Evolutionary conservation across 2,113 vertebrate genomes (phyloP).

Genomic region (Lophura nycthemera): DNA sequence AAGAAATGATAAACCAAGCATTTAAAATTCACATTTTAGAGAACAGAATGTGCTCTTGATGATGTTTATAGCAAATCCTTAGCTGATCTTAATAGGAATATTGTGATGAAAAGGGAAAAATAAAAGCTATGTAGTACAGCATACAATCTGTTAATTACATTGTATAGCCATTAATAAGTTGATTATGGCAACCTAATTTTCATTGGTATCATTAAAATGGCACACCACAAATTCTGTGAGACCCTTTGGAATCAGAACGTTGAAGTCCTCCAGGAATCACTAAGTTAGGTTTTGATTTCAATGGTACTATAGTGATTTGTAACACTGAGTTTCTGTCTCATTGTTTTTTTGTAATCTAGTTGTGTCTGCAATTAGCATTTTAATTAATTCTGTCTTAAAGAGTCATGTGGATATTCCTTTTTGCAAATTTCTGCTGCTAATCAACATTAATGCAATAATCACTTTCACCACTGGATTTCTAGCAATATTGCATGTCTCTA

Average conservation of each 20-base stretch:
- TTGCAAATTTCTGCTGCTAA: conserved; percentile 20
- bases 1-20: neutral
- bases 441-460: neutral
- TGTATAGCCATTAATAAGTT: neutral
- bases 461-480: neutral
- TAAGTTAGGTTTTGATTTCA: conserved; percentile 12
- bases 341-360: conserved; percentile 20
- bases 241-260: neutral
- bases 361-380: conserved; percentile 28
- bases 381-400: neutral
- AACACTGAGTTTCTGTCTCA: conserved; percentile 24
- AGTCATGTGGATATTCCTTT: neutral
- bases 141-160: neutral
- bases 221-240: neutral
- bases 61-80: neutral
- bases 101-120: neutral
- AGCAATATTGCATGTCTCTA: neutral
- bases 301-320: neutral
- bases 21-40: neutral
- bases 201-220: neutral
- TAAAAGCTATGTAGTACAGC: neutral
- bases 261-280: neutral
- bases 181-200: neutral
- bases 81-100: neutral
- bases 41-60: neutral